Percentiles rank a stretch among this genome's conserved stretches.
phyloP scores from a whole-genome alignment of 2,113 vertebrate genomes.

The Corythaeola cristata region DNA sequence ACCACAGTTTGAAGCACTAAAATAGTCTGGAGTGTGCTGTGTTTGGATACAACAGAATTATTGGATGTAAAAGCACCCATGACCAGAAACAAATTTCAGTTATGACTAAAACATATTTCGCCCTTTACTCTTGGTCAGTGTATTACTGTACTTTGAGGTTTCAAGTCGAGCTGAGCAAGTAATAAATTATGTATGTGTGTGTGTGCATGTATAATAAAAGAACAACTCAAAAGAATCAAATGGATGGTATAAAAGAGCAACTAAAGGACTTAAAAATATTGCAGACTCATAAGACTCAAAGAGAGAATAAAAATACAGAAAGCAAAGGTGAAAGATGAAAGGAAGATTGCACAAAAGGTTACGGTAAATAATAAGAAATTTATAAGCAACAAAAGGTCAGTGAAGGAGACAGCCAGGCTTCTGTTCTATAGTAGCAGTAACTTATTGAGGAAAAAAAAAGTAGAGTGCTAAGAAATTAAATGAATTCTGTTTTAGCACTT shows the following conservation, averaged over 20 bases:
- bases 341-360: background rate
- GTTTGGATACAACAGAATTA: background rate
- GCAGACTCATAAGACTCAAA: background rate
- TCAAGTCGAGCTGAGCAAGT: background rate
- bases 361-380: slow-evolving; percentile 26
- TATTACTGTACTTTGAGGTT: background rate
- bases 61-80: background rate
- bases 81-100: background rate
- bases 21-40: background rate
- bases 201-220: too few species aligned
- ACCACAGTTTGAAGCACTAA: background rate
- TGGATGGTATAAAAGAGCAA: background rate
- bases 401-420: background rate
- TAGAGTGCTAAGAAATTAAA: background rate
- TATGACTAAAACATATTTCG: background rate
- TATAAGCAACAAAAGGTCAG: background rate
- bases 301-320: background rate
- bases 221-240: background rate
- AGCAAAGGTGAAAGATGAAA: background rate
- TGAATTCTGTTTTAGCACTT: background rate
- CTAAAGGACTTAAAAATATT: background rate
- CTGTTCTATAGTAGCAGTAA: background rate
- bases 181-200: background rate
- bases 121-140: background rate
- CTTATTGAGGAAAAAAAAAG: slow-evolving; percentile 16